Evolutionary conservation across 53 echinoderm and acorn worm genomes (phyloP).

Genomic region (Crossaster papposus): DNA sequence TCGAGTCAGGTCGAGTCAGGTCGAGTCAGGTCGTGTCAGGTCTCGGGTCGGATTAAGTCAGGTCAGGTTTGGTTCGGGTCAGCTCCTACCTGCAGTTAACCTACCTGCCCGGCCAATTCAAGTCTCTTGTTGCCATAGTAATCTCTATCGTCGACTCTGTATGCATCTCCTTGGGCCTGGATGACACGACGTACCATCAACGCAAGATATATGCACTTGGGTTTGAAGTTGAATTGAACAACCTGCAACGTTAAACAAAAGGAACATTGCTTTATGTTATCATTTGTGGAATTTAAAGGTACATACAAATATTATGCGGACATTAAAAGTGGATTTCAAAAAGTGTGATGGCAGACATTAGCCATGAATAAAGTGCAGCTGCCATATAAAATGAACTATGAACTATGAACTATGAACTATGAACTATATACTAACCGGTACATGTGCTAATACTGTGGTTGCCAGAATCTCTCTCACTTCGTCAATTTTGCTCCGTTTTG

Average conservation of each 20-base stretch:
- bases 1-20: too few relatives aligned
- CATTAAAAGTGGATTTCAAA: too few relatives aligned
- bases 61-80: too few relatives aligned
- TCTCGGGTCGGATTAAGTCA: too few relatives aligned
- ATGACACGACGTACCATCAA: constrained; percentile 94
- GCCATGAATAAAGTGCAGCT: too few relatives aligned
- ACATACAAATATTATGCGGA: constrained; percentile 90
- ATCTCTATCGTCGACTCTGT: constrained; percentile 92
- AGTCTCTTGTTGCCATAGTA: constrained; percentile 99
- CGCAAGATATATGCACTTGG: constrained; percentile 91
- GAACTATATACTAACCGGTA: constrained; percentile 95
- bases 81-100: not conserved
- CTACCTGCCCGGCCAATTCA: constrained; percentile 94
- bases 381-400: too few relatives aligned
- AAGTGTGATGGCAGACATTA: too few relatives aligned
- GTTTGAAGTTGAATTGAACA: constrained; percentile 87
- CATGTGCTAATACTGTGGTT: constrained; percentile 88
- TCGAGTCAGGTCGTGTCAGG: too few relatives aligned
- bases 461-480: constrained; percentile 90
- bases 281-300: constrained; percentile 68
- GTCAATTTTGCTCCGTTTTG: constrained; percentile 83
- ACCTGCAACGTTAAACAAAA: constrained; percentile 56
- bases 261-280: not conserved
- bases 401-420: too few relatives aligned
- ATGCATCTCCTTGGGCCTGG: constrained; percentile 87